Evolutionary conservation across 1,140 invertebrate species (phyloP).

Genomic region (Apis cerana): DNA sequence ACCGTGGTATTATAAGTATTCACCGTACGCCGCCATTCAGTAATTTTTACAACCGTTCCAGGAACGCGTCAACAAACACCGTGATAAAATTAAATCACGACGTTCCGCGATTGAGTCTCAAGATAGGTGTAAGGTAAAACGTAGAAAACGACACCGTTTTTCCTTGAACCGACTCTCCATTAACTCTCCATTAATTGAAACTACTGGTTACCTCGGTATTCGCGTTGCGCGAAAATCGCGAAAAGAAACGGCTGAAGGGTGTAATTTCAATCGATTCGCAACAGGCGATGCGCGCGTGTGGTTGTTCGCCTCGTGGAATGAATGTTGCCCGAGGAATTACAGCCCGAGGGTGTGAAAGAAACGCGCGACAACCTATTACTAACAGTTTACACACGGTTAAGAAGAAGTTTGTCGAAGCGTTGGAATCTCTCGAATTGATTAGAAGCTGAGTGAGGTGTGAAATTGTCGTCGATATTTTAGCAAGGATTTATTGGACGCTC

Average conservation of each 20-base stretch:
- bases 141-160: conserved; percentile 14
- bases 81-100: conserved; percentile 45
- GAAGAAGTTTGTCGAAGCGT: not conserved
- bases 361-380: conserved; percentile 2
- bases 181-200: conserved; percentile 34
- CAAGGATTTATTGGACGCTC: not conserved
- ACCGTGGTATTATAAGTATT: not conserved
- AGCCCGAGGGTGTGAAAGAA: not conserved
- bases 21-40: not conserved
- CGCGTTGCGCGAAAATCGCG: conserved; percentile 35
- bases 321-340: not conserved
- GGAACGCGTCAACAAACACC: conserved; percentile 8
- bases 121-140: not conserved
- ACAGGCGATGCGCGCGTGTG: conserved; percentile 4
- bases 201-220: conserved; percentile 51
- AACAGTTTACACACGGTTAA: not conserved
- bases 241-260: conserved; percentile 27
- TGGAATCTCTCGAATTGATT: not conserved
- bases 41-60: not conserved
- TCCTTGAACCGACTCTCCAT: conserved; percentile 38
- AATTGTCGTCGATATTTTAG: not conserved
- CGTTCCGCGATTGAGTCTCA: conserved; percentile 1
- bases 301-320: conserved; percentile 10
- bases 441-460: not conserved
- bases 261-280: conserved; percentile 52